Conservation (phyloP, 1,140 invertebrate genomes). For the Megathymus violae region DNA sequence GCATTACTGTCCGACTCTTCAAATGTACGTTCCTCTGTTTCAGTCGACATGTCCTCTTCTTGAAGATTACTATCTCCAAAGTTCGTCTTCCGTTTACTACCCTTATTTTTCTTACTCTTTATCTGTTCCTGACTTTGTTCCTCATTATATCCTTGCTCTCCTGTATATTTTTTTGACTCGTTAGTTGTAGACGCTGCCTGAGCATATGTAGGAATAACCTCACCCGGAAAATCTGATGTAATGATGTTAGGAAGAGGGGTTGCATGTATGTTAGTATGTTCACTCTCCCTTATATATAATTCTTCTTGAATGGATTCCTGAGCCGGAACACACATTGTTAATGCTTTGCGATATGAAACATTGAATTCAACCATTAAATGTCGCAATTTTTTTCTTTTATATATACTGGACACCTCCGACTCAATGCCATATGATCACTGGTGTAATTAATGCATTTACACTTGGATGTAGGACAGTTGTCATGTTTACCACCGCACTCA, state of each 20-base stretch:
- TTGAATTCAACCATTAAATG: conserved; percentile 10
- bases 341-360: conserved; percentile 8
- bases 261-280: no score
- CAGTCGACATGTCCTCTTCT: no score
- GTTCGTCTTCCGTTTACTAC: no score
- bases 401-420: conserved; percentile 10
- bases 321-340: conserved; percentile 4
- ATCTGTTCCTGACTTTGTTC: background rate
- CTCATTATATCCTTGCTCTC: background rate
- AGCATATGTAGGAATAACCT: background rate
- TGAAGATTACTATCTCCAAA: no score
- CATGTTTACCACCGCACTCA: conserved; percentile 18
- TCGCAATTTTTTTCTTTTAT: conserved; percentile 4
- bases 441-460: conserved; percentile 15
- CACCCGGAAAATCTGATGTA: background rate
- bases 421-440: background rate
- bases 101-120: background rate
- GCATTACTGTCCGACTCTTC: no score
- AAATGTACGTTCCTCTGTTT: no score
- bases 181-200: background rate
- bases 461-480: background rate
- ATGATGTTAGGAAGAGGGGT: no score
- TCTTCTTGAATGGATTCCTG: background rate
- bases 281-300: no score
- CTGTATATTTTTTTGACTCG: background rate